Base-by-base conservation (phyloP, 64 coral and sea anemone species). In the Pocillopora verrucosa region DNA sequence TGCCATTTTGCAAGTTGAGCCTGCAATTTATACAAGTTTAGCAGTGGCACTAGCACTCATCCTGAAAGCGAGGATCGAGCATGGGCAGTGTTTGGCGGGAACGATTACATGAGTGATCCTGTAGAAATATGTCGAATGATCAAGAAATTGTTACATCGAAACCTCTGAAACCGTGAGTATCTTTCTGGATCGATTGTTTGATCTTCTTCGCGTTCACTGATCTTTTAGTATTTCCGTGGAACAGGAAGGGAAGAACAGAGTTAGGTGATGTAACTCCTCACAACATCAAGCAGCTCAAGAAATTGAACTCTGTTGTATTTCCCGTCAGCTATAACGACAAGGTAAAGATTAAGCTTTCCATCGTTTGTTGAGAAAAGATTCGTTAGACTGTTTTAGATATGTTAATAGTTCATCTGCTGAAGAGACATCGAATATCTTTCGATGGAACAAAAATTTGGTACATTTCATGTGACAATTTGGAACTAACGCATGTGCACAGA, bases 271-370 rank as follows among this genome's bases (percentile, higher is more conserved):
- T 98, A 0, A 98, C 96, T 20, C 93, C 87, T 19, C 96, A 98
- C 60, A 98, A 98, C 93, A 98, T 98, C 88, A 98, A 98, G 82
- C 96, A 98, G 87, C 79, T 98, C 78, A 98, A 95, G 76, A 89
- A 95, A 26, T 86, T 95, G 4, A 95, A 99, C 34, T 99, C 97
- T 3, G 96, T 95, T 56, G 94, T 99, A 37, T 99, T 99, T n/a
- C 97, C 97, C 34, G 97, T 99, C 12, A 99, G 93, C 38, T 99
- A 99, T 22, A 99, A 99, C n/a, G 97, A 99, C 56, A 99, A 99
- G 94, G 97, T 95, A 88, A 34, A 9, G 38, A 87, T 51, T 26
- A 79, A 41, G 16, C 2, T 65, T 4, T 51, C 41, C 7, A 7
- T 51, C 41, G 41, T 51, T 3, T 51, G 41, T 51, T 51, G 7